Percentiles rank a stretch among this genome's conserved stretches.
These are phyloP conservation scores for Hipposideros armiger DNA, from an alignment of 2,113 vertebrate species.

Conservation along the genomic window DNA sequence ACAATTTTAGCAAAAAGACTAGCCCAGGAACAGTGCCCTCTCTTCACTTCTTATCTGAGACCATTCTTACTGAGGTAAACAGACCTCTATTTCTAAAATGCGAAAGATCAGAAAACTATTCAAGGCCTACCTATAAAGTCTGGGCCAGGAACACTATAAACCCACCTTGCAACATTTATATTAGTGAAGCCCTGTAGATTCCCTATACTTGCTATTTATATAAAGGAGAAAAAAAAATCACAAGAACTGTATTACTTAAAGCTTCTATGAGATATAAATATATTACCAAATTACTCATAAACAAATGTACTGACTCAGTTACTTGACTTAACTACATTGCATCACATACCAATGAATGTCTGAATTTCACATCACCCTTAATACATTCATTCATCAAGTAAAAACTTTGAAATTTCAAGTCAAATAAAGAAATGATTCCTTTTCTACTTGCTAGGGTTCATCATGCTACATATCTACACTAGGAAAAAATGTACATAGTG, in stretches of 20 bases:
- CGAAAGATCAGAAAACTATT: not conserved
- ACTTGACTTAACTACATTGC: not conserved
- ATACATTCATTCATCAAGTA: not conserved
- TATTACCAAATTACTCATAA: not conserved
- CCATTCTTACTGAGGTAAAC: not conserved
- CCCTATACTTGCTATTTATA: not conserved
- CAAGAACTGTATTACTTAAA: not conserved
- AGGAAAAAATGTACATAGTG: conserved; percentile 7
- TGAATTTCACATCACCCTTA: not conserved
- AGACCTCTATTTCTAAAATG: not conserved
- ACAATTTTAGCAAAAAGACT: conserved; percentile 47
- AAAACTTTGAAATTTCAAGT: not conserved
- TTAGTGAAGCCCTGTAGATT: not conserved
- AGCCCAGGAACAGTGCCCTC: not conserved
- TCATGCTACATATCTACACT: not conserved
- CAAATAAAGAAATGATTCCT: not conserved
- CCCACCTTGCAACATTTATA: not conserved
- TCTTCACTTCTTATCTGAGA: not conserved
- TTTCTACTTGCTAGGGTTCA: conserved; percentile 11
- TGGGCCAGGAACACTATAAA: not conserved
- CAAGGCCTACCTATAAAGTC: not conserved
- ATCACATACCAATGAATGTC: not conserved
- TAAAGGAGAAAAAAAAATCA: not conserved
- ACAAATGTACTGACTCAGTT: not conserved
- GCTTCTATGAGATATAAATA: not conserved